phyloP scores from a whole-genome alignment of 35 echinoderm and acorn worm species.

The Acanthaster planci region DNA sequence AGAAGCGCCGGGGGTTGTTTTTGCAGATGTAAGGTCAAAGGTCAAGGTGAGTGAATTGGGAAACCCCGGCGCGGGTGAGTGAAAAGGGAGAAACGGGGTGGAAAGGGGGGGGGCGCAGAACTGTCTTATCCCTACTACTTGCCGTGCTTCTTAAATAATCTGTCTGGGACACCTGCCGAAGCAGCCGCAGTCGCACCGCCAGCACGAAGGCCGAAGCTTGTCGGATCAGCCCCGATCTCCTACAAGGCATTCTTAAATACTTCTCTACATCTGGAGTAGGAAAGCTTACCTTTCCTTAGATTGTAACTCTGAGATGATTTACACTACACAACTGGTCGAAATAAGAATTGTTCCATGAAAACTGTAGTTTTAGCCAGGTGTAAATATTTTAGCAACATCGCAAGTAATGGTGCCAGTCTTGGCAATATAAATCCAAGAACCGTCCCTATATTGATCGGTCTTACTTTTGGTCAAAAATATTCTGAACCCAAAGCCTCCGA shows the following conservation, averaged over 20 bases:
- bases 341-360: too few relatives aligned
- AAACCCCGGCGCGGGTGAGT: too few relatives aligned
- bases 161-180: conserved; percentile 42
- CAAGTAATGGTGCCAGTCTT: not conserved
- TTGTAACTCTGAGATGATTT: not conserved
- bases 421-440: too few relatives aligned
- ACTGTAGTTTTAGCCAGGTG: too few relatives aligned
- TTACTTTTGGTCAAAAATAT: conserved; percentile 22
- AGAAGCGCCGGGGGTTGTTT: too few relatives aligned
- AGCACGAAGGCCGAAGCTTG: too few relatives aligned
- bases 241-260: conserved; percentile 37
- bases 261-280: conserved; percentile 57
- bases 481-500: not conserved
- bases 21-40: too few relatives aligned
- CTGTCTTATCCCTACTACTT: too few relatives aligned
- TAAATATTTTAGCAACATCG: conserved; percentile 16
- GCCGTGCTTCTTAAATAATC: conserved; percentile 55
- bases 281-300: conserved; percentile 31
- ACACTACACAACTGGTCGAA: conserved; percentile 8
- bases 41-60: too few relatives aligned
- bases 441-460: conserved; percentile 44
- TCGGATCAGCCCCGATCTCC: conserved; percentile 21
- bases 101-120: too few relatives aligned
- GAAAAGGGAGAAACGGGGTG: too few relatives aligned
- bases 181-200: too few relatives aligned